These are phyloP conservation scores for Scaptomyza pallida DNA, from an alignment of 1,140 invertebrate species.

Conservation along the genomic window DNA sequence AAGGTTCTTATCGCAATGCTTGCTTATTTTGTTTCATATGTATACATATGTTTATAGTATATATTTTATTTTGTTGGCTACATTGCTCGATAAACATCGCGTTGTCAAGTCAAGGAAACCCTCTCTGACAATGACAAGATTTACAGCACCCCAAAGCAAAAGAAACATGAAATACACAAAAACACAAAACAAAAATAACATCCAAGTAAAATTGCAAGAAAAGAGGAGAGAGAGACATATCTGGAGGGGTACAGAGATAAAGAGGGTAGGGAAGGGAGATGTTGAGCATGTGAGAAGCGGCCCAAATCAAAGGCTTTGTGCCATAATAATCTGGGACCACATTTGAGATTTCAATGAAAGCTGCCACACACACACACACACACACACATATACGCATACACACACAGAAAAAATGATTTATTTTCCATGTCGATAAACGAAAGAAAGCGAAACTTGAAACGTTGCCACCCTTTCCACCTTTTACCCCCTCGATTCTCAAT, in stretches of 20 bases:
- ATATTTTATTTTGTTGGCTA: constrained; percentile 24
- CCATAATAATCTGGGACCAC: constrained; percentile 67
- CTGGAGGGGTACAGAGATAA: background rate
- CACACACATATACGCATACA: constrained; percentile 24
- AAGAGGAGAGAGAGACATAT: constrained; percentile 16
- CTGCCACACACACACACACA: constrained; percentile 31
- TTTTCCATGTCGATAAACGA: constrained; percentile 77
- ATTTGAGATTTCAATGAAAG: constrained; percentile 73
- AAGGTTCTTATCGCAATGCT: constrained; percentile 18
- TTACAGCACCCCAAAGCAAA: constrained; percentile 53
- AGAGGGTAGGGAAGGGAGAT: constrained; percentile 6
- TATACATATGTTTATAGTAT: constrained; percentile 23
- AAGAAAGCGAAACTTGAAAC: constrained; percentile 73
- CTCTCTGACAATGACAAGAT: constrained; percentile 58
- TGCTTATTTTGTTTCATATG: constrained; percentile 26
- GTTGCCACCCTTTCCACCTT: background rate
- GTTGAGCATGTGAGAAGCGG: constrained; percentile 13
- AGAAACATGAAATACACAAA: constrained; percentile 5
- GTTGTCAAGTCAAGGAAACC: constrained; percentile 27
- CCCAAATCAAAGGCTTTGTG: constrained; percentile 69
- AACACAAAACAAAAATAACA: constrained; percentile 7
- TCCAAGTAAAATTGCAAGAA: constrained; percentile 18
- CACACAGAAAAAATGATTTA: constrained; percentile 74
- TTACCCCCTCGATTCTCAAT: constrained; percentile 13
- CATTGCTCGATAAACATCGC: constrained; percentile 55